Evolutionary conservation across 2,113 vertebrate species (phyloP), one percentile per base, ranked within the genome.

Genomic region (Calyptomena viridis): DNA sequence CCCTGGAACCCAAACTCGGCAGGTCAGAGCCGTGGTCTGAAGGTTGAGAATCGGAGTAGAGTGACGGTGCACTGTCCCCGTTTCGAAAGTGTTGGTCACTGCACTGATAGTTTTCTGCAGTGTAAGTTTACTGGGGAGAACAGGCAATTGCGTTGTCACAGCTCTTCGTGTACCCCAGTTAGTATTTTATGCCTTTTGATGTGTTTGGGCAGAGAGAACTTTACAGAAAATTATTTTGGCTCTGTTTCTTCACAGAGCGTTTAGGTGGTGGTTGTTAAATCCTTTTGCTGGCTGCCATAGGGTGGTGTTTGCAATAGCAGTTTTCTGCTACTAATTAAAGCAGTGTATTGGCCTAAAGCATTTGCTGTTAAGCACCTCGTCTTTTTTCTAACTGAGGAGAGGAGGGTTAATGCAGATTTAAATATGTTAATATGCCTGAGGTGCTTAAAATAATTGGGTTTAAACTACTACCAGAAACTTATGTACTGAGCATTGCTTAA

Each of bases 1-100:
- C 6, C 15, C 28, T 44, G 11, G 55, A 88, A 24, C 18, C 14
- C 46, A 17, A 31, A 42, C 20, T 47, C 46, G 28, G 25, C 28
- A 1, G 22, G 4, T 42, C 25, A 18, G 1, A 55, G 22, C 58
- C 0, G 1, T 42, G 22, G 37, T 78, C 20, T 39, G n/a, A 35
- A 20, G 75, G 33, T 23, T 28, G 33, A 67, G n/a, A 50, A 24
- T 24, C 63, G 42, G 33, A 6, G 62, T 6, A 42, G 67, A 14
- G 37, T 87, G 81, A 59, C 21, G 50, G 20, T 71, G 44, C 49
- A 24, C 40, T 49, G 60, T 40, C 42, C 16, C 7, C 0, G 0
- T 50, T 73, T 50, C n/a, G 35, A 31, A 90, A 9, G 25, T n/a
- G 33, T 67, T 12, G 6, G 18, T 56, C 8, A 0, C 44, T 47